Evolutionary conservation across 2,888 invertebrate species (phyloP), one percentile per base, ranked within the genome.

Genomic region (Brachyopa scutellaris): DNA sequence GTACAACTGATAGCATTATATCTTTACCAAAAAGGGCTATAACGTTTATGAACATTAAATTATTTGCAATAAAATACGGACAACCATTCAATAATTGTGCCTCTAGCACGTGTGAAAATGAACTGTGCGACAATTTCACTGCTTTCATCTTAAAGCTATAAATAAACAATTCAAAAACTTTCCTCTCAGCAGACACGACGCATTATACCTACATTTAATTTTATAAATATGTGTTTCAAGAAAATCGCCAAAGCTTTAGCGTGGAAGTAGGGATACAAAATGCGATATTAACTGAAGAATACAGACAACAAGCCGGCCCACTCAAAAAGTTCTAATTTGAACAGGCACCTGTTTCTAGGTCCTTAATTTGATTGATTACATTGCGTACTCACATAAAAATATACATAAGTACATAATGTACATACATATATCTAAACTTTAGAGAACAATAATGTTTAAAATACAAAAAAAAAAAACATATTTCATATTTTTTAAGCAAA

Each of bases 121-220:
- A 26, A 70, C 69, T 55, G 45, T 23, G 51, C 59, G 47, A 40
- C 51, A 55, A 21, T 59, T 42, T 66, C 23, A 57, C 53, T 61
- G 47, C 53, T 59, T 53, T 69, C 23, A 45, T 45, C 42, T 51
- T 51, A 36, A 73, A 73, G 66, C 40, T 79, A 79, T 47, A 79
- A 79, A 79, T 77, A 77, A 77, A 77, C 38, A 79, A 72, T 5
- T 5, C 51, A 11, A 33, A 59, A 67, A 15, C 8, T 55, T 19
- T 19, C 23, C 15, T 36, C 53, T 70, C 47, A 55, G 36, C 15
- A 45, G 61, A 51, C 47, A 66, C 40, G 49, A 31, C 49, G 57
- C 33, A 67, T 26, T 23, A 7, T 17, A 17, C 17, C 19, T 17
- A n/a, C 45, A 13, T 57, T 62, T 47, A 31, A 70, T 26, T 19